Evolutionary conservation across 2,888 invertebrate species (phyloP).

Genomic region (Drosophila fulvimacula): DNA sequence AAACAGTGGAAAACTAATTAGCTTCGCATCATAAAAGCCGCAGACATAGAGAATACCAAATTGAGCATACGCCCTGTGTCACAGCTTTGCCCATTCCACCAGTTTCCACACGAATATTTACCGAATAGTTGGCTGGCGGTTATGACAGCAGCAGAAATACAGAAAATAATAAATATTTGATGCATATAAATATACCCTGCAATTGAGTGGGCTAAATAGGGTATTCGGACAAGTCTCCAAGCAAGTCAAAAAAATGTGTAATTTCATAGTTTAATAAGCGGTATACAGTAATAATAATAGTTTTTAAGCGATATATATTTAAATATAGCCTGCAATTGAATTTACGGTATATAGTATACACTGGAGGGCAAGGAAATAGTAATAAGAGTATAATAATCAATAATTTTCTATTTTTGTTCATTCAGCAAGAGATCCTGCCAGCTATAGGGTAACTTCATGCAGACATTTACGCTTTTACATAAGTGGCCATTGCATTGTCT

Average conservation of each 20-base stretch:
- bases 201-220: not conserved
- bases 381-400: too few species aligned
- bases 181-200: not conserved
- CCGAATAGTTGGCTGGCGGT: not conserved
- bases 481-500: not conserved
- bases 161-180: not conserved
- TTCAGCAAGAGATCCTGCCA: not conserved
- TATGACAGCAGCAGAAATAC: not conserved
- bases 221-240: not conserved
- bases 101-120: not conserved
- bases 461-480: not conserved
- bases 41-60: not conserved
- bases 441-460: not conserved
- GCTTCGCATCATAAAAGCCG: conserved; percentile 7
- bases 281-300: too few species aligned
- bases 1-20: conserved; percentile 33
- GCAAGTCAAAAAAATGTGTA: too few species aligned
- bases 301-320: too few species aligned
- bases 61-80: conserved; percentile 19
- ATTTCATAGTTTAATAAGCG: too few species aligned
- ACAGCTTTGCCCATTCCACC: not conserved
- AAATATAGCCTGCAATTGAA: too few species aligned
- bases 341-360: too few species aligned
- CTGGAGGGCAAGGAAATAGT: too few species aligned
- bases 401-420: too few species aligned